These are phyloP conservation scores for Platyscapa corneri DNA, from an alignment of 1,140 invertebrate species.

Conservation along the genomic window DNA sequence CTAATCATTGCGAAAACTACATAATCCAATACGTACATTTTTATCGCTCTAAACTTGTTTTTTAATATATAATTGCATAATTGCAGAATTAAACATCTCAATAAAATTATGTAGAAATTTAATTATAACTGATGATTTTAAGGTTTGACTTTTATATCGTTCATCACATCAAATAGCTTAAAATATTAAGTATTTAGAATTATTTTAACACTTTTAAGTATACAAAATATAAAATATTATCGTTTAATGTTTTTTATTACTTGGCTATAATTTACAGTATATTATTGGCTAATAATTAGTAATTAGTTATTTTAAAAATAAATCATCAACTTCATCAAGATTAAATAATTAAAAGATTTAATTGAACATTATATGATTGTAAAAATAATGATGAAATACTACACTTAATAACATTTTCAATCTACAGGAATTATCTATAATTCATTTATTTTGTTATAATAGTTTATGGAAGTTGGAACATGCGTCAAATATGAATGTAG, in stretches of 20 bases:
- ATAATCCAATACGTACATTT: slow-evolving; percentile 12
- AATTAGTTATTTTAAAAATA: too few relatives aligned
- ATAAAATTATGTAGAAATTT: background rate
- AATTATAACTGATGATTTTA: background rate
- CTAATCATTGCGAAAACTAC: background rate
- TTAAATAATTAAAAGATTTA: too few relatives aligned
- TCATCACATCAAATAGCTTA: background rate
- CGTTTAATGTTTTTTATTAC: background rate
- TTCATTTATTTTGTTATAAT: too few relatives aligned
- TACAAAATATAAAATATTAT: background rate
- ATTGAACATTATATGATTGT: too few relatives aligned
- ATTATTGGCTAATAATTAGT: too few relatives aligned
- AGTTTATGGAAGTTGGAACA: too few relatives aligned
- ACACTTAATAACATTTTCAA: too few relatives aligned
- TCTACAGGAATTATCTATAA: too few relatives aligned
- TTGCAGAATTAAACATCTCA: background rate
- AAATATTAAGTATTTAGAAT: background rate
- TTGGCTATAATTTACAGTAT: too few relatives aligned
- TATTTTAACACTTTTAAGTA: background rate
- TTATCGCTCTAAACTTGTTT: background rate
- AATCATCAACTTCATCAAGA: too few relatives aligned
- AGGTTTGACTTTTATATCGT: background rate
- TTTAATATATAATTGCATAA: background rate
- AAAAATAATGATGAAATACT: too few relatives aligned
- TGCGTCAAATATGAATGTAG: too few relatives aligned